These are phyloP conservation scores for Laterallus jamaicensis DNA, from an alignment of 2,113 vertebrate genomes.

Conservation along the genomic window DNA sequence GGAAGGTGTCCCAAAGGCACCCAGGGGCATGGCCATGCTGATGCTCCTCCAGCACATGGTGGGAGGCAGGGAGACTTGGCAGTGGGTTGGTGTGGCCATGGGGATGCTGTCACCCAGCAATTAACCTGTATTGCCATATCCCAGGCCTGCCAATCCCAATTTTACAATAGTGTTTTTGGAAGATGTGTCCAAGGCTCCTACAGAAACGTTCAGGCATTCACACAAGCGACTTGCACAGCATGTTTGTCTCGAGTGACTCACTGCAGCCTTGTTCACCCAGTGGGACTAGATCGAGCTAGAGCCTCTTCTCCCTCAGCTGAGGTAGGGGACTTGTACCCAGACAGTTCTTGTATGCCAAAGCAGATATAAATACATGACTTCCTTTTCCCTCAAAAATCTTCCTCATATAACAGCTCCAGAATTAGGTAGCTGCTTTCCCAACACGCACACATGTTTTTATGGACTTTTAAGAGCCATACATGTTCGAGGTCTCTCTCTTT, in stretches of 20 bases:
- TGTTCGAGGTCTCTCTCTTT: not conserved
- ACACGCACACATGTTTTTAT: not conserved
- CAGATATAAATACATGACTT: not conserved
- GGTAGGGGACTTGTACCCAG: not conserved
- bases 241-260: rapidly evolving
- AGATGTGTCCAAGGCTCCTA: not conserved
- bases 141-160: not conserved
- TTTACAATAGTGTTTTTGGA: not conserved
- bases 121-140: not conserved
- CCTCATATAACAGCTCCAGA: not conserved
- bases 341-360: not conserved
- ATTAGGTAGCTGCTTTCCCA: not conserved
- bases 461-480: not conserved
- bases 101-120: not conserved
- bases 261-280: not conserved
- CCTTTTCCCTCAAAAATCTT: not conserved
- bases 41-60: rapidly evolving
- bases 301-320: not conserved
- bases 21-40: rapidly evolving
- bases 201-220: not conserved
- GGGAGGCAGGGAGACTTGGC: not conserved
- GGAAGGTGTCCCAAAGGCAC: too few species aligned
- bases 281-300: not conserved
- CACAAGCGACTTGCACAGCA: rapidly evolving
- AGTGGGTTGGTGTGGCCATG: rapidly evolving